Evolutionary conservation across 2,888 invertebrate genomes (phyloP).

Genomic region (Ypsolopha scabrella): DNA sequence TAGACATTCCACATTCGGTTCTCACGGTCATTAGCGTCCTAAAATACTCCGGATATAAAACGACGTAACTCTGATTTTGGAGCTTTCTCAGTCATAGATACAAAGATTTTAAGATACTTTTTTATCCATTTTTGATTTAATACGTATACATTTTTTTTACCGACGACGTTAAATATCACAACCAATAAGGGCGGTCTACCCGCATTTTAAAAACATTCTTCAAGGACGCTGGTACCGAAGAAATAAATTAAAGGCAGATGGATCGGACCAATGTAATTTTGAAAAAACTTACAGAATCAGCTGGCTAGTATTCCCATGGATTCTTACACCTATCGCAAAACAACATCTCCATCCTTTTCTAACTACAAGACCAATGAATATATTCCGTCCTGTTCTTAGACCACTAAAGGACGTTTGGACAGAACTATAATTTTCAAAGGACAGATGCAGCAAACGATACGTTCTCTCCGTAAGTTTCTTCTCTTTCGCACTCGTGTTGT

Average conservation of each 20-base stretch:
- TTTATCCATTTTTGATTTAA: too few species aligned
- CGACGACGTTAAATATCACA: too few species aligned
- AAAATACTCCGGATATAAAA: too few species aligned
- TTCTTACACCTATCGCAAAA: conserved; percentile 2
- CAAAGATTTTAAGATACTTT: too few species aligned
- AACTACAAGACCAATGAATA: background rate
- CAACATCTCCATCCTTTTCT: background rate
- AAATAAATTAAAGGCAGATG: conserved; percentile 3
- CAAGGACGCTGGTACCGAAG: background rate
- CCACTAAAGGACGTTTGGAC: background rate
- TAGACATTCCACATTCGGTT: conserved; percentile 10
- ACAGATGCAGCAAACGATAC: background rate
- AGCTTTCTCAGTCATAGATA: too few species aligned
- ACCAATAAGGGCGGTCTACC: too few species aligned
- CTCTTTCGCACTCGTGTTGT: background rate
- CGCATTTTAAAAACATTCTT: too few species aligned
- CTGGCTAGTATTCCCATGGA: conserved; percentile 1
- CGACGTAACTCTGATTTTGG: too few species aligned
- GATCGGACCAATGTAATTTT: background rate
- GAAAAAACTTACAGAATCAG: background rate
- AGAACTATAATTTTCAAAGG: background rate
- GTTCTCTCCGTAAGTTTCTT: background rate
- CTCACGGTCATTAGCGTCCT: conserved; percentile 13
- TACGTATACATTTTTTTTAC: too few species aligned
- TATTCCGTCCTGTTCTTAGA: background rate